These are phyloP conservation scores for Eulemur albifrons DNA, from an alignment of 2,797 vertebrate species.

Conservation along the genomic window DNA sequence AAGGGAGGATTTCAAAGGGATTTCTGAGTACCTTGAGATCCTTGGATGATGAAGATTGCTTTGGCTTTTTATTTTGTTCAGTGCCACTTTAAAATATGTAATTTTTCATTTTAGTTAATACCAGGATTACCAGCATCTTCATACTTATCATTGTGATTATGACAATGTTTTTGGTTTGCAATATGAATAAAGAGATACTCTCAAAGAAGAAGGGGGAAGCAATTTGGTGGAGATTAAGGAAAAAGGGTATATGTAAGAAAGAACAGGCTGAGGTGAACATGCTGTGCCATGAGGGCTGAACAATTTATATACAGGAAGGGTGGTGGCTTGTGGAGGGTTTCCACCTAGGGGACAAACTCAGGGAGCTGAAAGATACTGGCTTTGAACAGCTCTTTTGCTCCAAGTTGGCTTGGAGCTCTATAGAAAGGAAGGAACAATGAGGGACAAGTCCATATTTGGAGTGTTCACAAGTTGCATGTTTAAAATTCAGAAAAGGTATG, in stretches of 20 bases:
- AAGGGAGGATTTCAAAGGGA: neutral
- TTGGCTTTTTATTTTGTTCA: neutral
- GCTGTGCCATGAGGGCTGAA: neutral
- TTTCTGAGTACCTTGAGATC: neutral
- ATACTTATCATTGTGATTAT: neutral
- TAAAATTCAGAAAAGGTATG: constrained; percentile 7
- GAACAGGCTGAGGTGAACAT: neutral
- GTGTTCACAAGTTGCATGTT: neutral
- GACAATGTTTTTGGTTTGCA: neutral
- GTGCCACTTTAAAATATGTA: neutral
- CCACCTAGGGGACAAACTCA: neutral
- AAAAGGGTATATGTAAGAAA: neutral
- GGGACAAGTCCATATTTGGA: neutral
- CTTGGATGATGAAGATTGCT: neutral
- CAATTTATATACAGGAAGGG: neutral
- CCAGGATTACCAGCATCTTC: neutral
- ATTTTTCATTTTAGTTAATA: neutral
- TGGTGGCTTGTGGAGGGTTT: neutral
- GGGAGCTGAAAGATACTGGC: neutral
- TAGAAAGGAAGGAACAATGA: neutral
- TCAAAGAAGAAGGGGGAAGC: neutral
- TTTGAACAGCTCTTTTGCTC: neutral
- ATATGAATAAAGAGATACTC: neutral
- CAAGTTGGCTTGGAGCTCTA: neutral
- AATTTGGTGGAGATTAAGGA: neutral